Percentiles rank a stretch among this genome's conserved stretches.
Evolutionary conservation across 2,113 vertebrate genomes (phyloP).

Genomic region (Melanerpes aurifrons): DNA sequence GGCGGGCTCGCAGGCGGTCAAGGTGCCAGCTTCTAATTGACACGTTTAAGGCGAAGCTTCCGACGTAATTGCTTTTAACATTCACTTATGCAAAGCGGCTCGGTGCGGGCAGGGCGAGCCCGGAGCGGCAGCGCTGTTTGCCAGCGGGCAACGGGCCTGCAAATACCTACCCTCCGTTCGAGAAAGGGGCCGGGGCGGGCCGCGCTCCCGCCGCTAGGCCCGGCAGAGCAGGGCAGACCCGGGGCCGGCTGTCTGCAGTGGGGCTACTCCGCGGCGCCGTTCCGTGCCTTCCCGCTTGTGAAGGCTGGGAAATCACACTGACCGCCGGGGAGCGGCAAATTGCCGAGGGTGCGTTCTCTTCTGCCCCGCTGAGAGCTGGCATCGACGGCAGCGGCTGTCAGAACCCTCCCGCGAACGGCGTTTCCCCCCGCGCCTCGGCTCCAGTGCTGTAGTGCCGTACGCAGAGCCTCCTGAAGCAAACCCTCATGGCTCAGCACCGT

Average conservation of each 20-base stretch:
- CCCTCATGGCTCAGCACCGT: background rate
- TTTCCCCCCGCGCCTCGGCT: background rate
- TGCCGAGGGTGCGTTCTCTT: background rate
- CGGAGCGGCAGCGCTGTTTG: background rate
- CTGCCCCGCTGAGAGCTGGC: background rate
- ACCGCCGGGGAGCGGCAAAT: background rate
- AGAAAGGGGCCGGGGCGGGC: background rate
- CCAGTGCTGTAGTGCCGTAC: background rate
- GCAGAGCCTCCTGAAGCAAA: background rate
- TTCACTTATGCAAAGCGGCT: conserved; percentile 47
- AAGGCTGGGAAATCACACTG: no score
- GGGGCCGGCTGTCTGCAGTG: background rate
- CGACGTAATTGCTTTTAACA: conserved; percentile 11
- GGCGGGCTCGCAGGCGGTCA: background rate
- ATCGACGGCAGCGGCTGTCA: fast-evolving
- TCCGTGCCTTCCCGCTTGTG: background rate
- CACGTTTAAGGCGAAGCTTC: conserved; percentile 38
- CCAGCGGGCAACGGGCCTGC: background rate
- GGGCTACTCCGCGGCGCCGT: background rate
- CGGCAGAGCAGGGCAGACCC: background rate
- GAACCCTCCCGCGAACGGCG: background rate
- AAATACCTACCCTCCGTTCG: background rate
- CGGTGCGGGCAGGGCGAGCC: background rate
- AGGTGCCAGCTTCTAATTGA: conserved; percentile 46
- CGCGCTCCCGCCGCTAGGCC: background rate